Base-by-base conservation (phyloP, 1,140 invertebrate species). In the Chymomyza costata region DNA sequence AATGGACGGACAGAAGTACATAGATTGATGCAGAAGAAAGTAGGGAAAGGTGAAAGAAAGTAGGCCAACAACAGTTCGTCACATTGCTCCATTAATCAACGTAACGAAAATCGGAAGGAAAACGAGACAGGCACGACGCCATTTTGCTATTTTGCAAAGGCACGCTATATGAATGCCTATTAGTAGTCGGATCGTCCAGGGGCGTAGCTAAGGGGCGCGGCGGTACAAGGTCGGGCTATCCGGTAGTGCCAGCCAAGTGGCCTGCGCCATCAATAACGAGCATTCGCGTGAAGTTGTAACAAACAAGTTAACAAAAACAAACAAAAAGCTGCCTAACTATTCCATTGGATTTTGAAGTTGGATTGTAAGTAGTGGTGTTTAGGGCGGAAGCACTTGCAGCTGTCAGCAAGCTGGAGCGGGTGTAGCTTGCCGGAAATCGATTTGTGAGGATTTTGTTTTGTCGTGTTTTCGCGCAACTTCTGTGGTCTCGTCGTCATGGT, bases 391-490 rank as follows among this genome's bases (percentile, higher is more conserved):
- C 51, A 74, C 69, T 74, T 65, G 70, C 70, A 66, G 71, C 73
- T 80, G 73, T 80, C 67, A 67, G 61, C 64, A 58, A 51, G 52
- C 55, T 57, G 71, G 58, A 2, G 21, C 46, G 43, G 44, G 40
- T 47, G 47, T 32, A 25, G 14, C 43, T 30, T 17, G 45, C 31
- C 51, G 73, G 73, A 80, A 80, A 80, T 80, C 73, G 73, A 80
- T 80, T 80, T 80, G 73, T 80, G 62, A 65, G 63, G 73, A 78
- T 78, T 34, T 78, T 78, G 71, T 80, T 78, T 50, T 71, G 73
- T 69, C 65, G 61, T 59, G 47, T 57, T 62, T 44, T 50, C 35
- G 51, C 58, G 49, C 52, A 73, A 65, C 56, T 74, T 67, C 57
- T 50, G 39, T 55, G 60, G 37, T 61, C 32, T 35, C 32, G 38